Conservation (phyloP, 2,888 invertebrate genomes). For the Lissonota sp. region DNA sequence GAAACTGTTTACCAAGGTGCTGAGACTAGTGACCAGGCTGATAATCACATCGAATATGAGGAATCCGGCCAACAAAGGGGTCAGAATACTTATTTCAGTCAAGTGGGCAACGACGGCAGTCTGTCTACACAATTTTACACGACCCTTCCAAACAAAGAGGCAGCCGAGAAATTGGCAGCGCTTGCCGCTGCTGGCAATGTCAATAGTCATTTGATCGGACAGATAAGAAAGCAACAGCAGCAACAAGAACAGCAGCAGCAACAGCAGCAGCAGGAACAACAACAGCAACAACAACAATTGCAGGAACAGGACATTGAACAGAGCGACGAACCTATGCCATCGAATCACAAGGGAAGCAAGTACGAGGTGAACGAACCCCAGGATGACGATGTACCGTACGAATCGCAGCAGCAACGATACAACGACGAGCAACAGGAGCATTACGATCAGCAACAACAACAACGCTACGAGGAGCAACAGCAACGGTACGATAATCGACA, state of each 20-base stretch:
- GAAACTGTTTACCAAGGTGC: slow-evolving; percentile 64
- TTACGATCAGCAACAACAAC: slow-evolving; percentile 70
- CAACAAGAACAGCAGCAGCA: slow-evolving; percentile 73
- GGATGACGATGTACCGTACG: slow-evolving; percentile 75
- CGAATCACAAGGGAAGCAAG: slow-evolving; percentile 76
- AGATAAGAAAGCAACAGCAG: slow-evolving; percentile 71
- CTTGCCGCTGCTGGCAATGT: slow-evolving; percentile 86
- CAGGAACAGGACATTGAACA: slow-evolving; percentile 65
- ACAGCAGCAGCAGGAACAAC: slow-evolving; percentile 70
- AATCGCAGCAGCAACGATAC: slow-evolving; percentile 77
- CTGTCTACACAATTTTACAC: slow-evolving; percentile 84
- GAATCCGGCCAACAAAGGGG: slow-evolving; percentile 67
- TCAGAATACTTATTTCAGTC: slow-evolving; percentile 84
- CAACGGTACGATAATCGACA: slow-evolving; percentile 62
- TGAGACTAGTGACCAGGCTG: slow-evolving; percentile 71
- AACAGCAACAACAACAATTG: slow-evolving; percentile 73
- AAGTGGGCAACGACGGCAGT: slow-evolving; percentile 80
- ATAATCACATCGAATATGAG: slow-evolving; percentile 79
- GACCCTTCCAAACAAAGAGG: slow-evolving; percentile 87
- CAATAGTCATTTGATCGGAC: slow-evolving; percentile 80
- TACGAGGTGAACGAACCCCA: slow-evolving; percentile 72
- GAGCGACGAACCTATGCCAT: slow-evolving; percentile 73
- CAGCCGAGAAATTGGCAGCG: slow-evolving; percentile 87
- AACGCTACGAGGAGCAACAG: slow-evolving; percentile 63
- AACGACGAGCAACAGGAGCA: too few species aligned